These are phyloP conservation scores for Neosilurus mollespiculum DNA, from an alignment of 2,797 vertebrate genomes.

Conservation along the genomic window DNA sequence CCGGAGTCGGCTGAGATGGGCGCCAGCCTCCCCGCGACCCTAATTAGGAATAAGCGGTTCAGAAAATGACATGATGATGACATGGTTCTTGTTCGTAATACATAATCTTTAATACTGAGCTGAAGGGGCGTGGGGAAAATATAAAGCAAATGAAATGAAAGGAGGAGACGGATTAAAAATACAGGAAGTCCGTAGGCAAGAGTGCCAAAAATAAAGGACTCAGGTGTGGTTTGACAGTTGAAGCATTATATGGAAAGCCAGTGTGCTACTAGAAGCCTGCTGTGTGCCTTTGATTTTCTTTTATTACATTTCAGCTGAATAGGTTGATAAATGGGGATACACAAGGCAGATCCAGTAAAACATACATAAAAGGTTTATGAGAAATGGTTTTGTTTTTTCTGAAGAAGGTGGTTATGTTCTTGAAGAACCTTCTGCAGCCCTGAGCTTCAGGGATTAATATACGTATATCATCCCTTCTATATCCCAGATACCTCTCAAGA, in stretches of 20 bases:
- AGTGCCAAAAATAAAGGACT: not conserved
- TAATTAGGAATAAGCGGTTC: no score
- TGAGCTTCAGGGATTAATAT: not conserved
- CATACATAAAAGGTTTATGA: slow-evolving; percentile 10
- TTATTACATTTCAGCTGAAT: not conserved
- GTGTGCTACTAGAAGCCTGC: not conserved
- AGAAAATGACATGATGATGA: no score
- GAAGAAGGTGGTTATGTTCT: not conserved
- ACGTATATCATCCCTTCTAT: not conserved
- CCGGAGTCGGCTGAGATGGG: no score
- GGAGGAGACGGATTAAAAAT: not conserved
- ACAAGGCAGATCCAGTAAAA: not conserved
- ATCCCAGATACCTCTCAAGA: not conserved
- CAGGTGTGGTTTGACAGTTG: not conserved
- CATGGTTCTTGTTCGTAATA: no score
- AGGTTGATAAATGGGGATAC: not conserved
- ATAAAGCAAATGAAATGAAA: not conserved
- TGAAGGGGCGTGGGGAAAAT: not conserved
- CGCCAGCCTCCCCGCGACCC: no score
- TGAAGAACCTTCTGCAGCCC: not conserved
- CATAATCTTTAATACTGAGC: not conserved
- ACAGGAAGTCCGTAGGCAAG: not conserved
- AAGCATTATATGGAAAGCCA: not conserved
- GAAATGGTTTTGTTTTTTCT: not conserved
- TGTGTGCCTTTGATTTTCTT: not conserved